Base-by-base conservation (phyloP, 2,797 vertebrate genomes). In the Enteromius fasciolatus region DNA sequence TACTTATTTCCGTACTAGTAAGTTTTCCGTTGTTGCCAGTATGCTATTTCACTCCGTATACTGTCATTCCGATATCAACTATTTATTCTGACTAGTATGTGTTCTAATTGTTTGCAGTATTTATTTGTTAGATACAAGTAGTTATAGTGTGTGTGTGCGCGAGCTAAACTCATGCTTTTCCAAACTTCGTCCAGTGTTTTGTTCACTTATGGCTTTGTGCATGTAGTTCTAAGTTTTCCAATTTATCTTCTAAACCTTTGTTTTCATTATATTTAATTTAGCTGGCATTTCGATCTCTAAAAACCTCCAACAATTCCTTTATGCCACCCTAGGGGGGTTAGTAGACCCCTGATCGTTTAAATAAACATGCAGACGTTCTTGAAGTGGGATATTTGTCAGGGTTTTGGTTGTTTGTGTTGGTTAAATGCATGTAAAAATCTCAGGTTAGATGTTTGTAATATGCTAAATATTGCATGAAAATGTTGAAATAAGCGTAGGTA, bases 361-460 rank as follows among this genome's bases (percentile, higher is more conserved):
- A n/a, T 39, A 74, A 74, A 39, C 31, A 74, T 39, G 6, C 20
- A 57, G 20, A 57, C 50, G 57, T 74, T 57, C 72, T 39, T 57
- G 14, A 74, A 23, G 72, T 3, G 50, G 54, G 50, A 15, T 1
- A 12, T n/a, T 36, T 54, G 69, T n/a, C 50, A 25, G 31, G 36
- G 57, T 25, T 61, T 4, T 75, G 33, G 12, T 25, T 23, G 52
- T 57, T 14, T 23, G 6, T 73, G 6, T 39, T 52, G 18, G 11
- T 39, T 39, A 28, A 75, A 39, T 54, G 7, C 1, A 59, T 25
- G 41, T 72, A 20, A 17, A 41, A 48, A 66, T 33, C 18, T 20
- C 59, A 1, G 3, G 33, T 61, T 0, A 14, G 23, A 18, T 41
- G 14, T 41, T 59, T 75, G 20, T 41, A 25, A 25, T 61, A 8